Percentiles rank a stretch among this genome's conserved stretches.
phyloP scores from a whole-genome alignment of 1,140 invertebrate species.

The Brachionus plicatilis region DNA sequence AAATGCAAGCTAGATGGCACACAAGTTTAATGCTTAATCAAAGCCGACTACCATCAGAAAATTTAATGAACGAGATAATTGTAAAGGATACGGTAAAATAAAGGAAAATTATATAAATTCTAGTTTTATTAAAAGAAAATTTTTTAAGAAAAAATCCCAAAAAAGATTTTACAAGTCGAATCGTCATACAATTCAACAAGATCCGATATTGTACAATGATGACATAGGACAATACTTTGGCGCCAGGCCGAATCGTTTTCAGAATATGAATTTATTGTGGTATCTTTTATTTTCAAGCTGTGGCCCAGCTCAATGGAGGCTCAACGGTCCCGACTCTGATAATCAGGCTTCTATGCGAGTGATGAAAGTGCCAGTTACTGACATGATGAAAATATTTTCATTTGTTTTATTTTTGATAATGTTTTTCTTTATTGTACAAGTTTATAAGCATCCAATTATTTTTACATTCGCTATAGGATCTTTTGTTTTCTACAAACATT shows the following conservation, averaged over 20 bases:
- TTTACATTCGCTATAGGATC: neutral
- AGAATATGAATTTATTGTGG: slow-evolving; percentile 46
- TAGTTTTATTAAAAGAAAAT: neutral
- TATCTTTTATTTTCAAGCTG: slow-evolving; percentile 41
- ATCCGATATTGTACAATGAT: slow-evolving; percentile 51
- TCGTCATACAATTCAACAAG: slow-evolving; percentile 51
- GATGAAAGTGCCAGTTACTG: slow-evolving; percentile 17
- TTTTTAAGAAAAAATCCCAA: neutral
- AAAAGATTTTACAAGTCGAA: slow-evolving; percentile 46
- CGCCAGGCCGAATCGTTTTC: slow-evolving; percentile 47
- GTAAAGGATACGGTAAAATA: slow-evolving; percentile 42
- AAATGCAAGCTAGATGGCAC: slow-evolving; percentile 53
- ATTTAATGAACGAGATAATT: slow-evolving; percentile 47
- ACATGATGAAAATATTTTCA: slow-evolving; percentile 40
- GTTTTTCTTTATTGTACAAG: neutral
- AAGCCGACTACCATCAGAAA: slow-evolving; percentile 45
- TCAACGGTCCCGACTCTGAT: slow-evolving; percentile 2
- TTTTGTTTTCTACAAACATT: neutral
- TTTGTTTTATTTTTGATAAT: slow-evolving; percentile 11
- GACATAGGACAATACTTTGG: slow-evolving; percentile 49
- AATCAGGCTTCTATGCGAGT: neutral
- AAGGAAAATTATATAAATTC: neutral
- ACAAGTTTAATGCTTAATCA: slow-evolving; percentile 45
- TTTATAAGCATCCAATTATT: neutral
- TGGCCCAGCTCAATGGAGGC: slow-evolving; percentile 34